phyloP scores from a whole-genome alignment of 2,113 vertebrate species.

The Lepus timidus region DNA sequence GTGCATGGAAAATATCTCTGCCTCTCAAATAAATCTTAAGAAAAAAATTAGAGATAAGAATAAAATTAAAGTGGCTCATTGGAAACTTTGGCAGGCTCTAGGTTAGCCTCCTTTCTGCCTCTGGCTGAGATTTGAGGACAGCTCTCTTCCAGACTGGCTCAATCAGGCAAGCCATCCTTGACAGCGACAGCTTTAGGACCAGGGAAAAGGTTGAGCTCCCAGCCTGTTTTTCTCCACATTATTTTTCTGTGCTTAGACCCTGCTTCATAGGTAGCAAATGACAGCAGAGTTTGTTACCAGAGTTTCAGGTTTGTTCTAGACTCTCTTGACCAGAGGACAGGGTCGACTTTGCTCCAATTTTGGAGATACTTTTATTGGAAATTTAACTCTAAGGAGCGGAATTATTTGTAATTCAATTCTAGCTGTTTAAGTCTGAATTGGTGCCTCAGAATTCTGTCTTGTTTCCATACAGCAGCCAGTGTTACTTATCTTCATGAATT shows the following conservation, averaged over 20 bases:
- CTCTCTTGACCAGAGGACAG: background rate
- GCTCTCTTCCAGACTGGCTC: background rate
- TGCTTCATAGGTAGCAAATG: background rate
- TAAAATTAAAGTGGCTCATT: background rate
- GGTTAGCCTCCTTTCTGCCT: background rate
- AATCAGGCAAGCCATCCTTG: background rate
- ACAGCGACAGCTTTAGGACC: background rate
- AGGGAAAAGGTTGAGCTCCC: background rate
- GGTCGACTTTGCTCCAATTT: background rate
- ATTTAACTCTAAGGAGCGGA: background rate
- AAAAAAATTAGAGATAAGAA: too few species aligned
- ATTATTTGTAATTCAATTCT: conserved; percentile 18
- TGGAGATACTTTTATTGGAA: background rate
- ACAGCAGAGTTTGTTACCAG: background rate
- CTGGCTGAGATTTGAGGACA: background rate
- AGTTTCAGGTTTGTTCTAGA: conserved; percentile 15
- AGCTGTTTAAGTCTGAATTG: background rate
- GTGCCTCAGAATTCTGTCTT: background rate
- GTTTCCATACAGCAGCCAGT: background rate
- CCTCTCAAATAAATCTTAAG: too few species aligned
- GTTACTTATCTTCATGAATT: background rate
- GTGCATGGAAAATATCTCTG: too few species aligned
- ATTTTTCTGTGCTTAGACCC: background rate
- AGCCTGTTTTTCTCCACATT: background rate
- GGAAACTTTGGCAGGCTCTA: background rate